Evolutionary conservation across 2,888 invertebrate genomes (phyloP), one percentile per base, ranked within the genome.

Genomic region (Ophion ventricosus): DNA sequence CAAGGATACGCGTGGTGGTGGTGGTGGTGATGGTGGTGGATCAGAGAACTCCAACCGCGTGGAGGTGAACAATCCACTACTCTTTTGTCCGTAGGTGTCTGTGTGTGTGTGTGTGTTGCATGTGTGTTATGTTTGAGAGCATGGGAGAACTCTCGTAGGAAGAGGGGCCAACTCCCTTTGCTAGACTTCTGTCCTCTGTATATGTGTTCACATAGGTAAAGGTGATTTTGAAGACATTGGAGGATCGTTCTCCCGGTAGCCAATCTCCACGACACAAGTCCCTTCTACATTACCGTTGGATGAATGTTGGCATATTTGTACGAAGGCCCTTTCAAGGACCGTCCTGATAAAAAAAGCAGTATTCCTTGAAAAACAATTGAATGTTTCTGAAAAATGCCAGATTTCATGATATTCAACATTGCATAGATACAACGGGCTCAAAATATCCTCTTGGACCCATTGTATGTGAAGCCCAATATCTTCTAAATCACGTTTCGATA

Each of bases 81-180:
- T 35, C 66, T 57, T 76, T 79, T 66, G 66, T 66, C 35, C 23
- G 14, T 64, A 8, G 17, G 61, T 61, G 59, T 40, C 63, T 69
- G 29, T 20, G 20, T 29, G 29, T 29, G 66, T 35, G 64, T 56
- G 54, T 69, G 69, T 69, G 29, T 20, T n/a, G n/a, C n/a, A n/a
- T n/a, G n/a, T n/a, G n/a, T n/a, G n/a, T n/a, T n/a, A 11, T 29
- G 54, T 29, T 25, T 26, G 14, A 20, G 40, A 67, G 66, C 20
- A 54, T 23, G 63, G 49, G 74, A 70, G 63, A 63, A 63, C 43
- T 59, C 57, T 59, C 40, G 70, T 29, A 49, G 49, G 66, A 77
- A 77, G 77, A 61, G 69, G 77, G 69, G 69, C 80, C 77, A 61
- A 77, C 76, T 84, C 84, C 84, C 84, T 80, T 76, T 77, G 81